Base-by-base conservation (phyloP, 1,140 invertebrate genomes). In the Tribolium madens region DNA sequence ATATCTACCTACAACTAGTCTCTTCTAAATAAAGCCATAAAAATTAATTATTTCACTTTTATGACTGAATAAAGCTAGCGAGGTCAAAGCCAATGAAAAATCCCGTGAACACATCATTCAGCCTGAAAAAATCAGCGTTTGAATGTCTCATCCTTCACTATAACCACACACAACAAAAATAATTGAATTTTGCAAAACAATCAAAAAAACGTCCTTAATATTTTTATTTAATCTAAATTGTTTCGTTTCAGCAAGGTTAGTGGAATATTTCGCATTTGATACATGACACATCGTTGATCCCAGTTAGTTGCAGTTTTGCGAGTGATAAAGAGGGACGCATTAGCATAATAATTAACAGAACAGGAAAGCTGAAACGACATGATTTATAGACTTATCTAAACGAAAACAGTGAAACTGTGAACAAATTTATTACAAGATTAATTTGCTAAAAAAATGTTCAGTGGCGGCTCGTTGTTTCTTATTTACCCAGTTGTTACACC, bases 171-270 rank as follows among this genome's bases (percentile, higher is more conserved):
- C 14, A 57, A 57, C 17, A 18, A 57, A 21, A n/a, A 57, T 57
- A 57, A 57, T 57, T 21, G 52, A 57, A 57, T 57, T 64, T 64
- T 33, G 57, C 57, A 64, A 21, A 64, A 64, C 26, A 64, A 12
- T 26, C 21, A 13, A 64, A 64, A 64, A 64, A 64, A 64, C 31
- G 57, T 64, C 57, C 57, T 64, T 64, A 64, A 64, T 64, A 64
- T 64, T 64, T 64, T n/a, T 57, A 57, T 57, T 18, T 33, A 64
- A 64, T 64, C 57, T 64, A 64, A 64, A 64, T 64, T 64, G 57
- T 64, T 31, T 64, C 31, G 10, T 64, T 64, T 13, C 57, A 64
- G 26, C 57, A 64, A 64, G 57, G 57, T 64, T 64, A 64, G 31
- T 33, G 57, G 57, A 64, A 64, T 64, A 64, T 64, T 64, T 64